A percentile compares a stretch with the other conserved stretches of the same genome.
Evolutionary conservation across 2,797 vertebrate genomes (phyloP).

Genomic region (Hephaestus fuliginosus): DNA sequence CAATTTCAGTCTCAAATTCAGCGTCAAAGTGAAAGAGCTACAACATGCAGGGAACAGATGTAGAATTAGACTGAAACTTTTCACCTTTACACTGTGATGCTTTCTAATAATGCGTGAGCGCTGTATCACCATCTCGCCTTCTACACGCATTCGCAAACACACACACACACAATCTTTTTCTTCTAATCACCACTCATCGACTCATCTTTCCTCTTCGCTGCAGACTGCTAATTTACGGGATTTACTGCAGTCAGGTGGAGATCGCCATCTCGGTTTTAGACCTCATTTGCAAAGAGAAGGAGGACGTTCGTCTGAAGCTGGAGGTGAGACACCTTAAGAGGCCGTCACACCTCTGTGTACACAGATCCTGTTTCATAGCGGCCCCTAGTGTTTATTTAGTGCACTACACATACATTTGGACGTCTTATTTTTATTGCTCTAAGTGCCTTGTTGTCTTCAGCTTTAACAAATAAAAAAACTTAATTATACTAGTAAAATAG

Average conservation of each 20-base stretch:
- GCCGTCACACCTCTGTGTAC: neutral
- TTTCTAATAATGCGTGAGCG: neutral
- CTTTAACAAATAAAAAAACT: neutral
- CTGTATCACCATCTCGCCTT: neutral
- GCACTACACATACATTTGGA: constrained; percentile 1
- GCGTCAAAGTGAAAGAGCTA: neutral
- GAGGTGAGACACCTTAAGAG: constrained; percentile 81
- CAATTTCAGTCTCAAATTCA: neutral
- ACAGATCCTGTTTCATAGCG: constrained; percentile 2
- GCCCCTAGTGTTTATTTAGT: constrained; percentile 47
- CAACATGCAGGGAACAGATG: neutral
- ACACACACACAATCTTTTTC: neutral
- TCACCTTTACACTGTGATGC: neutral
- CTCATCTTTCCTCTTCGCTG: constrained; percentile 11
- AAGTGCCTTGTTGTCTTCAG: neutral
- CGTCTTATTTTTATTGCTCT: neutral
- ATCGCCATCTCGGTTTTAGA: constrained; percentile 91
- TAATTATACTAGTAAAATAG: neutral
- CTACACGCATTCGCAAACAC: neutral
- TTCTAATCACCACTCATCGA: neutral
- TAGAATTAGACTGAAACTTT: neutral
- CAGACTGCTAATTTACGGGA: constrained; percentile 94
- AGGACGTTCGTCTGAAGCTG: constrained; percentile 92
- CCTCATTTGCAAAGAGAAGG: constrained; percentile 93
- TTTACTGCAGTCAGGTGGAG: constrained; percentile 96